phyloP scores from a whole-genome alignment of 1,140 invertebrate species.

The Lepeophtheirus salmonis region DNA sequence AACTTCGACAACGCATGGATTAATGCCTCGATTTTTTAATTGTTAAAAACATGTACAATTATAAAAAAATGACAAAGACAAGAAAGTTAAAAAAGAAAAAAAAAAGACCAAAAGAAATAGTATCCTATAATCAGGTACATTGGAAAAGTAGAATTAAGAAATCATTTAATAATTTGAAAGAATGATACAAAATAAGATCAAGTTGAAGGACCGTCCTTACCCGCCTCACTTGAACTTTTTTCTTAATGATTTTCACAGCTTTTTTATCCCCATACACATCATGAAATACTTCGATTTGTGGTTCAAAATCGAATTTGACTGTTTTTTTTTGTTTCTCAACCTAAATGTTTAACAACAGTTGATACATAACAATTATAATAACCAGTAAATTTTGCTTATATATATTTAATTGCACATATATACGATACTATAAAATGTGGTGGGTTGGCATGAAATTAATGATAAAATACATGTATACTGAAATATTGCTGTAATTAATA shows the following conservation, averaged over 20 bases:
- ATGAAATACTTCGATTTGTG: background rate
- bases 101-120: no score
- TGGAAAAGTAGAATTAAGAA: no score
- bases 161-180: no score
- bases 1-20: no score
- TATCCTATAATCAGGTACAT: no score
- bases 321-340: background rate
- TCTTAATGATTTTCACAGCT: background rate
- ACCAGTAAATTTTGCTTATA: background rate
- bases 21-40: no score
- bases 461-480: no score
- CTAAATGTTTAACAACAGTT: background rate
- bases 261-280: background rate
- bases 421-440: background rate
- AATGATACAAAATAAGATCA: background rate
- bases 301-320: background rate
- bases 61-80: no score
- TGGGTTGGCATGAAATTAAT: background rate
- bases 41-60: no score
- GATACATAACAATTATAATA: background rate
- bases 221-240: background rate
- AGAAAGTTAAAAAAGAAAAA: no score
- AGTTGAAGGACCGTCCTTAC: background rate
- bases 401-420: no score
- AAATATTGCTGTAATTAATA: background rate